Conservation (phyloP, 2,888 invertebrate species). For the Agonum fuliginosum region DNA sequence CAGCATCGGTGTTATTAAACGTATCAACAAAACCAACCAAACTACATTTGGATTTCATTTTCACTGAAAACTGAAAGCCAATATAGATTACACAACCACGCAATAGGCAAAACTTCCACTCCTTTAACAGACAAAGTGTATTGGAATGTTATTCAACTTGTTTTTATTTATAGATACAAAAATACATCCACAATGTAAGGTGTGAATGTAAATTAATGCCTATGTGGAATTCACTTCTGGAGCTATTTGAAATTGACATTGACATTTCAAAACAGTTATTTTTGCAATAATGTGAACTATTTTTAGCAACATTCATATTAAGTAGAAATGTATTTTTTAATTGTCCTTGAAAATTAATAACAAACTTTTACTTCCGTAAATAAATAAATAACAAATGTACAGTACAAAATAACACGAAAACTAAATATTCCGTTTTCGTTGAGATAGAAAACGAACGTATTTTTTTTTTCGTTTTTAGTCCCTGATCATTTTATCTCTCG, state of each 20-base stretch:
- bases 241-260: slow-evolving; percentile 1
- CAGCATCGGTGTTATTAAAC: no score
- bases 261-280: not conserved
- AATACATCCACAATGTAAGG: no score
- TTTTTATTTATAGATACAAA: slow-evolving; percentile 17
- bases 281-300: slow-evolving; percentile 7
- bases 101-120: slow-evolving; percentile 9
- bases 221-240: slow-evolving; percentile 18
- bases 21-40: not conserved
- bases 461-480: no score
- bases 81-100: no score
- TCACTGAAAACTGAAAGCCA: slow-evolving; percentile 17
- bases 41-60: slow-evolving; percentile 6
- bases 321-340: slow-evolving; percentile 11
- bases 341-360: slow-evolving; percentile 42
- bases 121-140: not conserved
- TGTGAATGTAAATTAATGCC: no score
- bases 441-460: not conserved
- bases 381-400: not conserved
- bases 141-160: not conserved
- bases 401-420: not conserved
- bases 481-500: no score
- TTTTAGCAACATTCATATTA: slow-evolving; percentile 23
- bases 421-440: no score
- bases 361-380: slow-evolving; percentile 41